Evolutionary conservation across 2,888 invertebrate genomes (phyloP), one percentile per base, ranked within the genome.

Genomic region (Lithophane ornitopus): DNA sequence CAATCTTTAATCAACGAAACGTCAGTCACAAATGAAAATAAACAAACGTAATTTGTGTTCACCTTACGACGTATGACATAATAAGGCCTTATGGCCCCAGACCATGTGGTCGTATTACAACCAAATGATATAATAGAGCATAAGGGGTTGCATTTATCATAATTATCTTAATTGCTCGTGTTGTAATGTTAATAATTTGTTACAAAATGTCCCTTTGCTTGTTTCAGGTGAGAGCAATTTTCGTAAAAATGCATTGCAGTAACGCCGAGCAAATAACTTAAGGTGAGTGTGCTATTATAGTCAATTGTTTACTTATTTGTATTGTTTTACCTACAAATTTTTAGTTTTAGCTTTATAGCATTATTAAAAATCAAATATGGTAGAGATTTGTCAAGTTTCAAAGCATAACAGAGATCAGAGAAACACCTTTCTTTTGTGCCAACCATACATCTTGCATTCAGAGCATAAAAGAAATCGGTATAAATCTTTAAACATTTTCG

Each of bases 161-260:
- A 86, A 88, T 86, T 82, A 85, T 79, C 78, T 85, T 88, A 90
- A 89, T 89, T 68, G 80, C 26, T 76, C 12, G 62, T 84, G 73
- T 77, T 84, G 83, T 74, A 82, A 89, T 88, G 85, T 81, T 69
- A 86, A 88, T 69, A 76, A 84, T 79, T 80, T 77, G 74, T 80
- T 74, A 81, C 62, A 85, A 85, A 78, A 84, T 82, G 70, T 78
- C 81, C 65, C 84, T 87, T 84, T 88, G 90, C 87, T 95, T 94
- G 94, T 95, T 95, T 70, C 95, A 95, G 95, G 96, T 96, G 92
- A 95, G 95, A 92, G 90, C 87, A 89, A 87, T 82, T 92, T 91
- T 90, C 87, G 88, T 91, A 89, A 95, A 92, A 93, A 96, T 95
- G 95, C 89, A 90, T 92, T 91, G 93, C 87, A 87, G 90, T 88